Conservation (phyloP, 2,797 vertebrate species). For the Molothrus aeneus region DNA sequence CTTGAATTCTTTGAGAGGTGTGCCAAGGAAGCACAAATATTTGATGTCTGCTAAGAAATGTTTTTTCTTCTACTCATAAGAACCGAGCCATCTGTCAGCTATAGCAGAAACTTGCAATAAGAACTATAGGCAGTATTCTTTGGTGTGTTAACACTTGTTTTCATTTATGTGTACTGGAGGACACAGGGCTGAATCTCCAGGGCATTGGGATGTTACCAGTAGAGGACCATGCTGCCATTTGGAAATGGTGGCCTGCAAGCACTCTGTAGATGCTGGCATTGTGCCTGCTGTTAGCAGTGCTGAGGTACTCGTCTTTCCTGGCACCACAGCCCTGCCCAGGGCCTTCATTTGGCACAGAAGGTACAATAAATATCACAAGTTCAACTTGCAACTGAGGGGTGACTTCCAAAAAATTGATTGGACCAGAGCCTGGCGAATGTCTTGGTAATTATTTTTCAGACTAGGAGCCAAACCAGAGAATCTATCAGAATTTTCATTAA, state of each 20-base stretch:
- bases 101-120: neutral
- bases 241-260: neutral
- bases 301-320: rapidly evolving
- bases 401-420: neutral
- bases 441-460: neutral
- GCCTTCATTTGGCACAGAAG: neutral
- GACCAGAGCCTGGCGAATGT: neutral
- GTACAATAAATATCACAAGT: neutral
- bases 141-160: neutral
- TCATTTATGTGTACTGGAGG: neutral
- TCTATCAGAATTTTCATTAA: neutral
- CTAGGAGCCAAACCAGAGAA: neutral
- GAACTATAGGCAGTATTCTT: neutral
- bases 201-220: neutral
- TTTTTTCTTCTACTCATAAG: neutral
- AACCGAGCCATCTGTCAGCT: neutral
- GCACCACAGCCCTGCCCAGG: neutral
- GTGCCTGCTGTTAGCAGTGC: neutral
- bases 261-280: neutral
- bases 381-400: neutral
- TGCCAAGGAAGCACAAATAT: neutral
- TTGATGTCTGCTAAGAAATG: neutral
- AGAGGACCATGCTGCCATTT: neutral
- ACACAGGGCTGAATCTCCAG: neutral
- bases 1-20: neutral